Evolutionary conservation across 2,797 vertebrate genomes (phyloP).

Genomic region (Squalus acanthias): DNA sequence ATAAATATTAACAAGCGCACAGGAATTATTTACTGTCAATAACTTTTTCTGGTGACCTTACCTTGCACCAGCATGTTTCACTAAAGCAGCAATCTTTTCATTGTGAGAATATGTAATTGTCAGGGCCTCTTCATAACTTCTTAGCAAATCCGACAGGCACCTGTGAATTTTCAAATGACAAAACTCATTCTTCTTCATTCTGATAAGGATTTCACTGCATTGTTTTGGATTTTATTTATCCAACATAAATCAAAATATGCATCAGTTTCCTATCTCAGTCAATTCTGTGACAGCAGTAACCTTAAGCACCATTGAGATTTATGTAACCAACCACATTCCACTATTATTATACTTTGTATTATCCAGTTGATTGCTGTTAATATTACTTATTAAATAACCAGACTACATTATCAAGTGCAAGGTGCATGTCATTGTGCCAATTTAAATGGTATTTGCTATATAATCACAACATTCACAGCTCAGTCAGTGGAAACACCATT

Average conservation of each 20-base stretch:
- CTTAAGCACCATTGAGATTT: neutral
- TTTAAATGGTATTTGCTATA: neutral
- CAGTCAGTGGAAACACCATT: too few species aligned
- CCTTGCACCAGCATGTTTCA: slow-evolving; percentile 65
- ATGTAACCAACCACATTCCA: neutral
- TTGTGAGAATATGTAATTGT: slow-evolving; percentile 61
- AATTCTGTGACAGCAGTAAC: neutral
- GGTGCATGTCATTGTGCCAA: neutral
- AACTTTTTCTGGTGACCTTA: slow-evolving; percentile 41
- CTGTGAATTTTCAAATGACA: slow-evolving; percentile 47
- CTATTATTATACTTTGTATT: neutral
- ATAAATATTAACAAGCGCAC: neutral
- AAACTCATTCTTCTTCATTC: neutral
- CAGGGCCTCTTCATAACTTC: slow-evolving; percentile 53
- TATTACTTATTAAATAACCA: neutral
- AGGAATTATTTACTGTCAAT: neutral
- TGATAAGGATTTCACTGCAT: neutral
- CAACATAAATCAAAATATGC: neutral
- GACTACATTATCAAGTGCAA: neutral
- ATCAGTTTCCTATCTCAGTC: neutral
- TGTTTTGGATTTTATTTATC: neutral
- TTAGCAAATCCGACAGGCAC: slow-evolving; percentile 54
- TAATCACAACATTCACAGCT: too few species aligned
- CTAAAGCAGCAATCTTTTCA: slow-evolving; percentile 52
- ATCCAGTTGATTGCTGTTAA: neutral